phyloP scores from a whole-genome alignment of 2,888 invertebrate genomes.

The Stegana nigrithorax region DNA sequence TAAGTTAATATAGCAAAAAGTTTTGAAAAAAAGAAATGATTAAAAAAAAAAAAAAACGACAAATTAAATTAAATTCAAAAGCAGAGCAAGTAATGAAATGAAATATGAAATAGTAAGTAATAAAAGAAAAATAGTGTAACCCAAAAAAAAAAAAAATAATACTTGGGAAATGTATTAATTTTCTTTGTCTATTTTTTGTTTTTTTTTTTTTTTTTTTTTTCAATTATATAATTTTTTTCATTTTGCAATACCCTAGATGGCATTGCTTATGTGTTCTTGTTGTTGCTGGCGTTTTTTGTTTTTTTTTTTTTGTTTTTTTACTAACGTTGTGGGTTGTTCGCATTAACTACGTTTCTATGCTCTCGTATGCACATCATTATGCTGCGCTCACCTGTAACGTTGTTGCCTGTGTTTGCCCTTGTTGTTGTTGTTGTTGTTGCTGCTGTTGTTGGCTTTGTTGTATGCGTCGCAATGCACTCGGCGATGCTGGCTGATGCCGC shows the following conservation, averaged over 20 bases:
- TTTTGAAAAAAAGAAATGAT: conserved; percentile 1
- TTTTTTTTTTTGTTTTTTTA: no score
- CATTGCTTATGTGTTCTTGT: not conserved
- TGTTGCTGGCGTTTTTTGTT: not conserved
- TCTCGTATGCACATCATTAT: no score
- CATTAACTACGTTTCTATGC: no score
- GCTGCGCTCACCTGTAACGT: conserved; percentile 62
- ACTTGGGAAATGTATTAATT: no score
- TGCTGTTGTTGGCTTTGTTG: conserved; percentile 50
- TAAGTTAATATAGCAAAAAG: conserved; percentile 32
- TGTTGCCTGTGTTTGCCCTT: conserved; percentile 19
- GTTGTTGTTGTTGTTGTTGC: conserved; percentile 33
- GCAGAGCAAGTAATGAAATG: no score
- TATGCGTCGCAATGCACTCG: conserved; percentile 76
- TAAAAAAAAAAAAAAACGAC: no score
- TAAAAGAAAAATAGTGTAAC: conserved; percentile 4
- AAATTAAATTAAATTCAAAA: no score
- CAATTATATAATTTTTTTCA: no score
- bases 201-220: no score
- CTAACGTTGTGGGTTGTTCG: no score
- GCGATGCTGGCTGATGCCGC: conserved; percentile 88
- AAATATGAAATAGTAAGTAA: no score
- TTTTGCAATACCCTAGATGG: not conserved
- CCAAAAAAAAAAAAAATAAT: conserved; percentile 3
- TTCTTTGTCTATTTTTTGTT: no score